Conservation (phyloP, 2,797 vertebrate species). For the Epinephelus awoara region DNA sequence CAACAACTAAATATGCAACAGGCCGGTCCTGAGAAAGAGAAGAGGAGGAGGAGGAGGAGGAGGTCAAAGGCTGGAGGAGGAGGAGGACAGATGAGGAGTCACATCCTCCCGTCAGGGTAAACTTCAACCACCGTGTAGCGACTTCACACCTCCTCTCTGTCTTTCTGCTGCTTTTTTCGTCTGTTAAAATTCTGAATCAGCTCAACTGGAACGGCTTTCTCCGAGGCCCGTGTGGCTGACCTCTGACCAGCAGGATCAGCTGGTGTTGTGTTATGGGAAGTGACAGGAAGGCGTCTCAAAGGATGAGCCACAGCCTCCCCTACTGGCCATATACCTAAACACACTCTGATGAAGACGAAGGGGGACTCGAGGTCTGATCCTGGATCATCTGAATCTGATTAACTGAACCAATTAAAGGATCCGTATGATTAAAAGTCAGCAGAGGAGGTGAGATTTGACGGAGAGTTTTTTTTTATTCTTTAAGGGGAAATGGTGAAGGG, state of each 20-base stretch:
- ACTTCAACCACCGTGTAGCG: slow-evolving; percentile 1
- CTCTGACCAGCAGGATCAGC: slow-evolving; percentile 71
- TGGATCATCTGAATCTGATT: slow-evolving; percentile 54
- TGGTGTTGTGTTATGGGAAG: slow-evolving; percentile 41
- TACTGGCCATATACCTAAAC: slow-evolving; percentile 69
- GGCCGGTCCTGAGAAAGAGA: slow-evolving; percentile 48
- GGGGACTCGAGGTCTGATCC: slow-evolving; percentile 2
- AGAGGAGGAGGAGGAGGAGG: slow-evolving; percentile 34
- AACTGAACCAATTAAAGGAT: slow-evolving; percentile 69
- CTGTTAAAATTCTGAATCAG: slow-evolving; percentile 43
- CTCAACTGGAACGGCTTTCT: slow-evolving; percentile 51
- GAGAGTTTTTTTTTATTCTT: slow-evolving; percentile 36
- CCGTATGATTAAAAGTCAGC: slow-evolving; percentile 52
- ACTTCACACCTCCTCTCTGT: slow-evolving; percentile 40
- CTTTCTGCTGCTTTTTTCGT: slow-evolving; percentile 4
- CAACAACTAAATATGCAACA: slow-evolving; percentile 74
- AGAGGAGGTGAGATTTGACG: slow-evolving; percentile 60
- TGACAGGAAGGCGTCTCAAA: slow-evolving; percentile 30
- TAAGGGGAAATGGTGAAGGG: slow-evolving; percentile 54
- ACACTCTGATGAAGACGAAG: background rate
- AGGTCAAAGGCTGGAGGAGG: slow-evolving; percentile 59
- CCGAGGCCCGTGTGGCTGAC: slow-evolving; percentile 53
- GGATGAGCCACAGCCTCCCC: slow-evolving; percentile 75
- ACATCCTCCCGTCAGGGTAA: slow-evolving; percentile 50
- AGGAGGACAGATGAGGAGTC: slow-evolving; percentile 63